Evolutionary conservation across 2,888 invertebrate species (phyloP), one percentile per base, ranked within the genome.

Genomic region (Lasioglossum figueresi): DNA sequence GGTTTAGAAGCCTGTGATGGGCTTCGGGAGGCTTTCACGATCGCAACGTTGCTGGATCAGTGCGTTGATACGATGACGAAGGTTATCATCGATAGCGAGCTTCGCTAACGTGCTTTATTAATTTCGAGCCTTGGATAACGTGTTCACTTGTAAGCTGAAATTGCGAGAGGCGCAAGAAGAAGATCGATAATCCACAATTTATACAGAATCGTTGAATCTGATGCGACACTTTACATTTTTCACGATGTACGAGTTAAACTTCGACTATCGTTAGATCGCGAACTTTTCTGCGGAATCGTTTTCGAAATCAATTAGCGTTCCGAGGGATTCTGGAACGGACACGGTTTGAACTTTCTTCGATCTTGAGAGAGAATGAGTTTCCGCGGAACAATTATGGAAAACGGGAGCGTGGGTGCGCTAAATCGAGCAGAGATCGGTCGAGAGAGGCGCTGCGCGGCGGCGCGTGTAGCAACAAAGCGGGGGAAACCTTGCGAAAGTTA

Each of bases 401-500:
- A n/a, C 68, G 75, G 74, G 77, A 84, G 87, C 82, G 86, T 82
- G 82, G 86, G 82, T 66, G 85, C 63, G 71, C 59, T 72, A 84
- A 68, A 81, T 85, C 72, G 83, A 80, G 82, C 85, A 63, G 52
- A 68, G 89, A 89, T 87, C 88, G 80, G 84, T 73, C 86, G 82
- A 75, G 83, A 56, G 86, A 77, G 82, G 40, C 52, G 31, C 45
- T 43, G 37, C 40, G 48, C 56, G 48, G 34, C 45, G 37, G 37
- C 43, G 37, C 45, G 48, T 68, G 48, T 56, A 70, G 56, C 80
- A 52, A 88, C 85, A 88, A 92, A 89, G 91, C 89, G 85, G 85
- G 74, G 85, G 90, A 91, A 93, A 93, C 93, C 93, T 94, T 93
- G 94, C 90, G 92, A 93, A 92, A 92, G 93, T 94, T 94, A 93